Evolutionary conservation across 2,797 vertebrate species (phyloP).

Genomic region (Synaphobranchus kaupii): DNA sequence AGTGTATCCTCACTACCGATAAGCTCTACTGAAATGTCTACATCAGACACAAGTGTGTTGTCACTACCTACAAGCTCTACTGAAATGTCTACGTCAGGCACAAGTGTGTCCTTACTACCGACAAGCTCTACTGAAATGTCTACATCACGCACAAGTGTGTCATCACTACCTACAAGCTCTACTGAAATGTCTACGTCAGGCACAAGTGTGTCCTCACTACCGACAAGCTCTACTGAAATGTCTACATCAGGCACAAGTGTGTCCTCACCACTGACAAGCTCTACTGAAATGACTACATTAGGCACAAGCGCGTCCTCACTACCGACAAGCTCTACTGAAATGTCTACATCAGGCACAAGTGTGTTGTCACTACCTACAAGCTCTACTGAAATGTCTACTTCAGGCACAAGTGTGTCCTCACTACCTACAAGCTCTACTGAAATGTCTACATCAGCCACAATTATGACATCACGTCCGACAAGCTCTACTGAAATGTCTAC

Average conservation of each 20-base stretch:
- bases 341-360: no score
- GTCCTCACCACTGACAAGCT: no score
- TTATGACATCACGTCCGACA: background rate
- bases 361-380: background rate
- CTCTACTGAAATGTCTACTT: background rate
- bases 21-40: background rate
- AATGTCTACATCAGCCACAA: background rate
- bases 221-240: background rate
- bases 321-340: background rate
- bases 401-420: no score
- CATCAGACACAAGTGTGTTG: background rate
- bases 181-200: no score
- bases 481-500: background rate
- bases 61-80: background rate
- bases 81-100: background rate
- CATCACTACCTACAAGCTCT: no score
- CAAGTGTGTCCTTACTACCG: no score
- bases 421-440: no score
- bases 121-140: background rate
- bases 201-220: no score
- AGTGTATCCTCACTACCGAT: background rate
- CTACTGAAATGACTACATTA: no score
- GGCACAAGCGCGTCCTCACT: no score
- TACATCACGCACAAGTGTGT: no score
- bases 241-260: background rate